Percentiles rank a stretch among this genome's conserved stretches.
phyloP scores from a whole-genome alignment of 1,140 invertebrate genomes.

The Tyrophagus putrescentiae region DNA sequence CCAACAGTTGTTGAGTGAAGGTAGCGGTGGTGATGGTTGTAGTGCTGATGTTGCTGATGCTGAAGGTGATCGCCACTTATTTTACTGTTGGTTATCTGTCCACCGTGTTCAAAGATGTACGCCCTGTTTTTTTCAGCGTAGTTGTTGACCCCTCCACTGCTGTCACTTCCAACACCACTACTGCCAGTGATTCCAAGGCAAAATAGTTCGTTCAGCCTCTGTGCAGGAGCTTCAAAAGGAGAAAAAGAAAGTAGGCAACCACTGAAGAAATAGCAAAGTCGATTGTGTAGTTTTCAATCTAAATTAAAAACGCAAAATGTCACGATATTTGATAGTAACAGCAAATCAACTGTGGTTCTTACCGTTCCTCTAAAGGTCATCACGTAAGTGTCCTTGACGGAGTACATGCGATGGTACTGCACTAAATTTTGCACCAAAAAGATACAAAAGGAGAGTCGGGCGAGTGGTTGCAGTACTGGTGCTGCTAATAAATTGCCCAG shows the following conservation, averaged over 20 bases:
- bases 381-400: not conserved
- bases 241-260: not conserved
- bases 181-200: no score
- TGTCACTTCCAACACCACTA: no score
- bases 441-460: not conserved
- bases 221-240: not conserved
- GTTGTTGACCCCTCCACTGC: not conserved
- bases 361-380: slow-evolving; percentile 12
- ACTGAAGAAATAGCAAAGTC: not conserved
- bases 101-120: not conserved
- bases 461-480: not conserved
- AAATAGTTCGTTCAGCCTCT: slow-evolving; percentile 4
- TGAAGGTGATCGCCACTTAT: not conserved
- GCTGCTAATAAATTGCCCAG: not conserved
- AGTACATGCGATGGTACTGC: slow-evolving; percentile 13
- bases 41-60: not conserved
- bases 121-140: not conserved
- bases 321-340: not conserved
- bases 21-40: not conserved
- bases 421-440: slow-evolving; percentile 9
- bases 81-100: not conserved
- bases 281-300: slow-evolving; percentile 10
- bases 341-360: not conserved
- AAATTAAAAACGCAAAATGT: not conserved
- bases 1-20: no score